Evolutionary conservation across 2,888 invertebrate genomes (phyloP).

Genomic region (Taphrorychus bicolor): DNA sequence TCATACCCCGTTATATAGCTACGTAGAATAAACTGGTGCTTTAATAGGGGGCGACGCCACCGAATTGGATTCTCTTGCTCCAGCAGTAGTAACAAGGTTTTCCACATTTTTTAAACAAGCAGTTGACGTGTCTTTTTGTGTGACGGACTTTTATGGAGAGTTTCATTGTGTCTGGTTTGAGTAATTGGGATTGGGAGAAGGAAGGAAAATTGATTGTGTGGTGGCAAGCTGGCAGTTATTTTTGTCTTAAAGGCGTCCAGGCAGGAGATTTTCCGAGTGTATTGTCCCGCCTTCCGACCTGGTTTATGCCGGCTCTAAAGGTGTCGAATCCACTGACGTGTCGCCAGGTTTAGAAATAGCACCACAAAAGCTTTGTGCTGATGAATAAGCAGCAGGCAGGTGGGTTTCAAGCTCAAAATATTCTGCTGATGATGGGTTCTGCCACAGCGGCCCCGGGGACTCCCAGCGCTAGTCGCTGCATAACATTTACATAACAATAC

Average conservation of each 20-base stretch:
- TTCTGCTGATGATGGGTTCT: background rate
- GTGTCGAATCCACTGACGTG: background rate
- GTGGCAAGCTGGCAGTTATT: background rate
- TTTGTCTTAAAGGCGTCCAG: background rate
- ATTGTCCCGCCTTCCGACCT: slow-evolving; percentile 1
- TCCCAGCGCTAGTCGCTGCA: too few species aligned
- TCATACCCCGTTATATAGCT: background rate
- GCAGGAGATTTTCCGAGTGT: background rate
- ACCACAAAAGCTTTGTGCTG: background rate
- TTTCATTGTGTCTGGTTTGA: too few species aligned
- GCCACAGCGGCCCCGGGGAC: too few species aligned
- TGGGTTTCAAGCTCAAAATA: background rate
- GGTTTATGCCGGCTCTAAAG: background rate
- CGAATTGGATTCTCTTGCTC: too few species aligned
- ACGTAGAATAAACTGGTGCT: background rate
- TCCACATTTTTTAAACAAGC: too few species aligned
- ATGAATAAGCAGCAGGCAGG: background rate
- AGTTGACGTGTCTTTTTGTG: too few species aligned
- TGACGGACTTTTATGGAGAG: too few species aligned
- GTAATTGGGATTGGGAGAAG: too few species aligned
- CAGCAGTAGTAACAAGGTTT: too few species aligned
- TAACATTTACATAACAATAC: too few species aligned
- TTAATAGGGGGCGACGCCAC: background rate
- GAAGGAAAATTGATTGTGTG: background rate
- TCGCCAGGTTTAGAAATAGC: slow-evolving; percentile 3